Conservation (phyloP, 2,113 vertebrate species). For the Leptosomus discolor region DNA sequence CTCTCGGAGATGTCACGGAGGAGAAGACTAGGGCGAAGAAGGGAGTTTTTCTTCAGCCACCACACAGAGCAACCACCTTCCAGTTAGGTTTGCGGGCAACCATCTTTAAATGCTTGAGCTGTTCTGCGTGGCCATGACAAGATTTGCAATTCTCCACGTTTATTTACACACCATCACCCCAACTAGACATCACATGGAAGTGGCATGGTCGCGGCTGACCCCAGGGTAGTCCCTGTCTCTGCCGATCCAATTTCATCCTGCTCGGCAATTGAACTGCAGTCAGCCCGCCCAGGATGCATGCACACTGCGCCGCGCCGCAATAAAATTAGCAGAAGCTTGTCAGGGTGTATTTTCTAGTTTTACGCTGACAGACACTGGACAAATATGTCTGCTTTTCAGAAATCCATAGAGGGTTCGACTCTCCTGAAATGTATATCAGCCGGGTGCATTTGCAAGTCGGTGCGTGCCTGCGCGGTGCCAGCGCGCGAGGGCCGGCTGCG, state of each 20-base stretch:
- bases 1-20: slow-evolving; percentile 77
- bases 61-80: slow-evolving; percentile 78
- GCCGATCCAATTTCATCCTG: slow-evolving; percentile 84
- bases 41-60: slow-evolving; percentile 67
- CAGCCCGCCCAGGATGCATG: slow-evolving; percentile 70
- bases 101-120: slow-evolving; percentile 92
- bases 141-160: slow-evolving; percentile 88
- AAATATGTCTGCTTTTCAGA: slow-evolving; percentile 63
- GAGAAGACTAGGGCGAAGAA: slow-evolving; percentile 53
- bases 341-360: slow-evolving; percentile 73
- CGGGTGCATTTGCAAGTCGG: neutral
- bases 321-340: slow-evolving; percentile 81
- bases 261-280: slow-evolving; percentile 75
- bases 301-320: slow-evolving; percentile 71
- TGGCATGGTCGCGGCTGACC: slow-evolving; percentile 85
- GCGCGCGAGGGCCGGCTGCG: neutral
- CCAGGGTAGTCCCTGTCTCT: slow-evolving; percentile 88
- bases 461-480: no score
- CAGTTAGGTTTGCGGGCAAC: slow-evolving; percentile 88
- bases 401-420: slow-evolving; percentile 12
- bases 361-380: slow-evolving; percentile 68
- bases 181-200: slow-evolving; percentile 86
- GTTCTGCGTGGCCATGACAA: slow-evolving; percentile 82
- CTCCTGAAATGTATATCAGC: slow-evolving; percentile 22
- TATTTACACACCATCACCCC: slow-evolving; percentile 96